Percentiles rank a stretch among this genome's conserved stretches.
phyloP scores from a whole-genome alignment of 2,113 vertebrate genomes.

The Hemiprocne comata region DNA sequence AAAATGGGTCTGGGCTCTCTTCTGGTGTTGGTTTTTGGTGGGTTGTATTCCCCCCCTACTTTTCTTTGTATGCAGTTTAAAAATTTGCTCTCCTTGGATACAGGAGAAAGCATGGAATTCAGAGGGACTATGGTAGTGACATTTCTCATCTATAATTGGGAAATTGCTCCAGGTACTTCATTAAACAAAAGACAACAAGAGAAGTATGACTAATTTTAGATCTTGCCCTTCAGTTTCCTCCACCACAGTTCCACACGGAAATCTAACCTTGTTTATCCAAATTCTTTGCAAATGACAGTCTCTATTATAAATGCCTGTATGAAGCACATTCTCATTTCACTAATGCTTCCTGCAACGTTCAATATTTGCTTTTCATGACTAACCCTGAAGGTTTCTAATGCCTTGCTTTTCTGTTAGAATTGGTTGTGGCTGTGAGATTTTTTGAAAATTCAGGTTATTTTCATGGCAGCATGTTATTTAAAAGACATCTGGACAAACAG shows the following conservation, averaged over 20 bases:
- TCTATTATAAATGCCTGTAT: not conserved
- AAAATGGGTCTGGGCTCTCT: not conserved
- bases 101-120: not conserved
- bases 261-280: constrained; percentile 36
- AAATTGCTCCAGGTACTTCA: constrained; percentile 22
- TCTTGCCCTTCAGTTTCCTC: not conserved
- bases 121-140: not conserved
- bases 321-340: not conserved
- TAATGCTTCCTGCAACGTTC: constrained; percentile 9
- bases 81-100: not conserved
- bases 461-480: not conserved
- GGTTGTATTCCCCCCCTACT: not conserved
- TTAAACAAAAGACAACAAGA: constrained; percentile 17
- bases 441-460: constrained; percentile 23
- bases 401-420: not conserved
- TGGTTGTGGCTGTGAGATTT: not conserved
- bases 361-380: constrained; percentile 43
- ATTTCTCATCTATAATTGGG: not conserved
- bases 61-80: not conserved
- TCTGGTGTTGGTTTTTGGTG: not conserved
- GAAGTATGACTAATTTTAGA: constrained; percentile 7
- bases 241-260: not conserved
- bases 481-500: constrained; percentile 13
- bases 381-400: not conserved
- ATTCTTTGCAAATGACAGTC: constrained; percentile 1